These are phyloP conservation scores for Anorthoa munda DNA, from an alignment of 2,888 invertebrate genomes.

Conservation along the genomic window DNA sequence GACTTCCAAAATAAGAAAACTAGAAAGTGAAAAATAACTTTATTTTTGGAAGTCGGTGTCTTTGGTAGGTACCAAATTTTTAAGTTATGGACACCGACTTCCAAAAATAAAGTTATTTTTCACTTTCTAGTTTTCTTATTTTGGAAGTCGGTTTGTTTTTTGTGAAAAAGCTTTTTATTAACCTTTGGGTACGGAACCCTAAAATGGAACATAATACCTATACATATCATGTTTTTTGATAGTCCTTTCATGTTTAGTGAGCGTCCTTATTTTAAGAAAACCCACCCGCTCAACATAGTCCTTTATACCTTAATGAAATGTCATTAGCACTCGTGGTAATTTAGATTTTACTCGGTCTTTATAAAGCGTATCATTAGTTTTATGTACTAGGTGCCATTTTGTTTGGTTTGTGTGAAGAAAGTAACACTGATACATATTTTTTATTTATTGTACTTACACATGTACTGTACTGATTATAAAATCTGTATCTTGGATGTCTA, in stretches of 20 bases:
- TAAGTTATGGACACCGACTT: no score
- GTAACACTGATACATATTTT: neutral
- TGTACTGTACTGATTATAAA: slow-evolving; percentile 1
- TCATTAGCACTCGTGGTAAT: slow-evolving; percentile 46
- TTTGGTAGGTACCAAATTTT: no score
- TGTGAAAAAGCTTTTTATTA: no score
- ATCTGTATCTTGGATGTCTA: neutral
- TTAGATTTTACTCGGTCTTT: slow-evolving; percentile 35
- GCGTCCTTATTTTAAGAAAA: slow-evolving; percentile 31
- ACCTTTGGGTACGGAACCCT: no score
- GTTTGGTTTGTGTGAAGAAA: slow-evolving; percentile 4
- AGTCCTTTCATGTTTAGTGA: slow-evolving; percentile 12
- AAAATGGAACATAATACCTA: neutral
- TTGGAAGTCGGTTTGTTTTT: no score
- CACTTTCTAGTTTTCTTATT: no score
- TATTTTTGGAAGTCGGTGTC: no score
- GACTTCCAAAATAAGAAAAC: no score
- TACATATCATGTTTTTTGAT: slow-evolving; percentile 8
- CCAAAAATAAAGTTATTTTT: no score
- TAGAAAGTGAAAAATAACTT: no score
- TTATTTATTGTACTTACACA: no score
- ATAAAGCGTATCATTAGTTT: slow-evolving; percentile 2
- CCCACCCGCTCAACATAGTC: slow-evolving; percentile 22
- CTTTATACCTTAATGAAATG: slow-evolving; percentile 47
- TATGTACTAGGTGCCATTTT: slow-evolving; percentile 7